These are phyloP conservation scores for Epinephelus lanceolatus DNA, from an alignment of 2,113 vertebrate species.

Conservation along the genomic window DNA sequence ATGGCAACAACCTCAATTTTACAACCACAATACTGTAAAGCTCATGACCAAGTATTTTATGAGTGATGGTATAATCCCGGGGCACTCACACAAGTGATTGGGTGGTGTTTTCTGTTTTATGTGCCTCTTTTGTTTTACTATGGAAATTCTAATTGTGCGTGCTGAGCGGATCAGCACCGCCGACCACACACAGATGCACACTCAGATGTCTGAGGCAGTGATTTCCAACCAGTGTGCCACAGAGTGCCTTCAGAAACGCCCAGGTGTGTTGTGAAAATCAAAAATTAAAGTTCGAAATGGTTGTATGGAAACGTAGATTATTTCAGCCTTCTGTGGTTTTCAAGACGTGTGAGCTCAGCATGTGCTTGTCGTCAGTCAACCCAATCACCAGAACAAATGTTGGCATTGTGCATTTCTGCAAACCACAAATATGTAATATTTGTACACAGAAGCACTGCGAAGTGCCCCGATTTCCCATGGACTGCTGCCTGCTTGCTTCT, in stretches of 20 bases:
- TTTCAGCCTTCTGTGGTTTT: not conserved
- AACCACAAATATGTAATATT: too few relatives aligned
- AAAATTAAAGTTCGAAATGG: not conserved
- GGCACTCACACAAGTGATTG: not conserved
- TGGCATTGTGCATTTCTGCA: too few relatives aligned
- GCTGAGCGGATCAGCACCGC: slow-evolving; percentile 42
- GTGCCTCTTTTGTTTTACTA: slow-evolving; percentile 53
- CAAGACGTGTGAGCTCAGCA: slow-evolving; percentile 4
- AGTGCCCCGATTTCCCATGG: too few relatives aligned
- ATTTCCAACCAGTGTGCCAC: slow-evolving; percentile 14
- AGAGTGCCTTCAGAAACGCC: not conserved
- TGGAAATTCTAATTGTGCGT: slow-evolving; percentile 53
- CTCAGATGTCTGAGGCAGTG: slow-evolving; percentile 28
- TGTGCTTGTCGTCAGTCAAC: slow-evolving; percentile 7
- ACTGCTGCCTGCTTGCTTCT: too few relatives aligned
- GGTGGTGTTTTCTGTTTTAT: slow-evolving; percentile 33
- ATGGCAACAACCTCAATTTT: slow-evolving; percentile 23
- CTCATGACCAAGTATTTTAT: slow-evolving; percentile 40
- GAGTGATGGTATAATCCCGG: slow-evolving; percentile 27
- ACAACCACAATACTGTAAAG: slow-evolving; percentile 36
- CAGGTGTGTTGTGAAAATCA: not conserved
- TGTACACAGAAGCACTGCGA: too few relatives aligned
- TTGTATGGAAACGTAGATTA: not conserved
- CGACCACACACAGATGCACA: slow-evolving; percentile 67
- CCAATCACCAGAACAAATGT: too few relatives aligned